Percentiles rank a stretch among this genome's conserved stretches.
phyloP scores from a whole-genome alignment of 2,797 vertebrate genomes.

The Sorex maritimensis region DNA sequence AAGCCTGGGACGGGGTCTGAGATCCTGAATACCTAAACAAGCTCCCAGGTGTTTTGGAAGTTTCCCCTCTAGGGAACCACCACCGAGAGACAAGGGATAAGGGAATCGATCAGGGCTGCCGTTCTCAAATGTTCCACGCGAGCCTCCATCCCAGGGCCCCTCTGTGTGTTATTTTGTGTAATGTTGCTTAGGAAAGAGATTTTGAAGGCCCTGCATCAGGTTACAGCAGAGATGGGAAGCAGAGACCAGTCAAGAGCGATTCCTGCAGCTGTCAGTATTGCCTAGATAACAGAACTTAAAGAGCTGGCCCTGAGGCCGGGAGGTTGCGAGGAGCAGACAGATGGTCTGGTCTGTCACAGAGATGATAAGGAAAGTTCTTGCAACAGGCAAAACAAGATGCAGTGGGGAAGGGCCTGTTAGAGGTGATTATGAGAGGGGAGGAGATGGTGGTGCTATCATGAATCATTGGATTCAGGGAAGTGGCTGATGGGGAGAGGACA shows the following conservation, averaged over 20 bases:
- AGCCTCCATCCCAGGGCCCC: conserved; percentile 8
- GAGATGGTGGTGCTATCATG: not conserved
- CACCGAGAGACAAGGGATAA: not conserved
- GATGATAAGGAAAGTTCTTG: conserved; percentile 7
- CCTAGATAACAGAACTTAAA: not conserved
- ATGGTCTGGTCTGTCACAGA: not conserved
- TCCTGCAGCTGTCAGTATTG: not conserved
- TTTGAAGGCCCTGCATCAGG: conserved; percentile 18
- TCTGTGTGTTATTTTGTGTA: conserved; percentile 31
- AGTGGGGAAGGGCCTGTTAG: not conserved
- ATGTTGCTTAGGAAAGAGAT: conserved; percentile 42
- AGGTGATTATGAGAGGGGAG: not conserved
- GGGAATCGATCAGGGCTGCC: not conserved
- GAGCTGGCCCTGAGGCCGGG: not conserved
- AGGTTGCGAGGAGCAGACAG: not conserved
- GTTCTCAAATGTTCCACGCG: not conserved
- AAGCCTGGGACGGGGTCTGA: not conserved
- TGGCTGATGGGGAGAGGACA: not conserved
- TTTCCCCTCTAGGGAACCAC: not conserved
- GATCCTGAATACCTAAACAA: not conserved
- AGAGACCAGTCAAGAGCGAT: conserved; percentile 1
- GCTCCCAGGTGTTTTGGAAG: not conserved
- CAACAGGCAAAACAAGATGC: not conserved
- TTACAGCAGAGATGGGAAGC: conserved; percentile 20
- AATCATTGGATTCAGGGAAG: not conserved